Base-by-base conservation (phyloP, 2,797 vertebrate genomes). In the Sus cebifrons region DNA sequence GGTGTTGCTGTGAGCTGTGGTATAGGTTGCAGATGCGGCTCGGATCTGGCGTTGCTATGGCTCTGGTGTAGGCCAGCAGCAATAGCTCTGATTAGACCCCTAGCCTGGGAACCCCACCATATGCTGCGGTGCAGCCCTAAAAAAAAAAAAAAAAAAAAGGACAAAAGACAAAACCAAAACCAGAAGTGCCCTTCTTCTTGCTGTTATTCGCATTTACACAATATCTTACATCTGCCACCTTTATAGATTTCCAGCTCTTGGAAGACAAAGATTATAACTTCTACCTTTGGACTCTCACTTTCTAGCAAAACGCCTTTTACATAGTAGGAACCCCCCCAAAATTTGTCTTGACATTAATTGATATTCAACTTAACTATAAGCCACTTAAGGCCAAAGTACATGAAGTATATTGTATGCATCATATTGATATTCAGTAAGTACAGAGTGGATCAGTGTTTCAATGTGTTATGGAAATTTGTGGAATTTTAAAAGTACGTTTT, bases 381-480 rank as follows among this genome's bases (percentile, higher is more conserved):
- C 44, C 85, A 21, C 70, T 89, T 73, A 74, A 70, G 81, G 77
- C 70, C 29, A 64, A 94, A 93, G 74, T 52, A 27, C 49, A 75
- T 8, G 32, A 13, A 68, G 60, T 32, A 32, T 49, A 65, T 27
- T 93, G n/a, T 65, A 36, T n/a, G 15, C 27, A 77, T 16, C 64
- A 12, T 77, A 64, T 75, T 89, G 85, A 27, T 79, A 82, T 73
- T 94, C 78, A 93, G 3, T 93, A 88, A 93, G 64, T 71, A 93
- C 44, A 68, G 70, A 75, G 32, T 91, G 16, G 92, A 56, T 75
- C 13, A 36, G 62, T 73, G 64, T 89, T 90, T 84, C 14, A 5
- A 67, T 87, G 85, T 52, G 52, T 58, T 89, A 74, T 78, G 23
- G 40, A 77, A 96, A 96, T 91, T 82, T 79, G 84, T 58, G 87